phyloP scores from a whole-genome alignment of 2,797 vertebrate genomes.

The Cottoperca gobio region DNA sequence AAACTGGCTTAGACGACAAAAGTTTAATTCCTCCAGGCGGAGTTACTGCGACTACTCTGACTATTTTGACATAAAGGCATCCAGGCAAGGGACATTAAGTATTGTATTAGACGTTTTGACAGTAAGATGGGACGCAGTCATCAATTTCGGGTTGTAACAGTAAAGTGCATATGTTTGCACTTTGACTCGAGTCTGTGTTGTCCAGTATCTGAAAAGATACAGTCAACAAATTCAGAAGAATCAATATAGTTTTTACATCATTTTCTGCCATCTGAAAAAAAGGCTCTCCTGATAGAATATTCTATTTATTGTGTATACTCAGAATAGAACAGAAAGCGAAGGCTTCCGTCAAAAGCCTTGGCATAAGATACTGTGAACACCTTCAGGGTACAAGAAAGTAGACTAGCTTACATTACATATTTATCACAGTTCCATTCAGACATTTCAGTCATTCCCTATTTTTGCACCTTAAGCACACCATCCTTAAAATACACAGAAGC shows the following conservation, averaged over 20 bases:
- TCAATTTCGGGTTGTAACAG: constrained; percentile 4
- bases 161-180: neutral
- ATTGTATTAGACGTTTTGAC: neutral
- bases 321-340: constrained; percentile 52
- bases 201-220: constrained; percentile 2
- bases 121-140: neutral
- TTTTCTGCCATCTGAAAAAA: constrained; percentile 32
- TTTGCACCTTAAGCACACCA: constrained; percentile 42
- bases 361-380: constrained; percentile 45
- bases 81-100: neutral
- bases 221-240: constrained; percentile 33
- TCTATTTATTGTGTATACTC: constrained; percentile 54
- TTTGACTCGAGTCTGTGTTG: neutral
- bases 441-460: constrained; percentile 38
- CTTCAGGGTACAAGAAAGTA: constrained; percentile 46
- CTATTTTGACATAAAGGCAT: constrained; percentile 7
- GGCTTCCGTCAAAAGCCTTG: constrained; percentile 51
- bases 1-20: constrained; percentile 4
- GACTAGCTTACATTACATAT: constrained; percentile 60
- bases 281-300: constrained; percentile 49
- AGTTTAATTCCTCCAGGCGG: neutral
- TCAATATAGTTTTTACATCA: constrained; percentile 37
- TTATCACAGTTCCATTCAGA: constrained; percentile 52
- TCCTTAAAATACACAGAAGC: constrained; percentile 43
- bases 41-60: constrained; percentile 16